Base-by-base conservation (phyloP, 1,140 invertebrate species). In the Drosophila cardini region DNA sequence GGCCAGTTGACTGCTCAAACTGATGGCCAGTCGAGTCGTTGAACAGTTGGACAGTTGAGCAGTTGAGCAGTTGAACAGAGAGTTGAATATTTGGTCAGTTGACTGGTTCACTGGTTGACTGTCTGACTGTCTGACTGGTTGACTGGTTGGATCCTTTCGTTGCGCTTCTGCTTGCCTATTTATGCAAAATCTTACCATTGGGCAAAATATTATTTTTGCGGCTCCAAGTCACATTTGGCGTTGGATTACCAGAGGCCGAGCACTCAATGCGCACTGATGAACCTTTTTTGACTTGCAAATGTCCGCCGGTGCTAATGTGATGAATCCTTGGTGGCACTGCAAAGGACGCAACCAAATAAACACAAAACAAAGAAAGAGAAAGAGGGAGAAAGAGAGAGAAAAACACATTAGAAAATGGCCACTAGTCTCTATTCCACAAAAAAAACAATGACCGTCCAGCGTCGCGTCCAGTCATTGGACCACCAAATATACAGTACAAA, bases 201-300 rank as follows among this genome's bases (percentile, higher is more conserved):
- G 94, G 94, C 55, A 95, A 92, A 65, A 94, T 91, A 85, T 94
- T 94, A 91, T 94, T 94, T 92, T 94, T 94, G 89, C 94, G 92
- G 50, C 94, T 94, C 95, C 95, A 95, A 50, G 94, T 94, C 69
- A 95, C 94, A 72, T 93, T 94, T 36, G 95, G 95, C 57, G 93
- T 93, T 32, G 95, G 95, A 93, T 95, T 95, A 69, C 95, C 95
- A 62, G 93, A 93, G 65, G 94, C 94, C 80, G 93, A 93, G 89
- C 95, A 95, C 85, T 95, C 94, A 76, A 95, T 92, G 63, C 93
- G 93, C 36, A 95, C 94, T 42, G 93, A 93, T 76, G 94, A 92
- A 61, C 94, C 94, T 90, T 95, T 95, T 83, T 95, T 94, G 58
- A 94, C 94, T 89, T 95, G 94, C 63, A 94, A 93, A 72, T 93